Evolutionary conservation across 2,888 invertebrate species (phyloP), one percentile per base, ranked within the genome.

Genomic region (Drosophila kambysellisi): DNA sequence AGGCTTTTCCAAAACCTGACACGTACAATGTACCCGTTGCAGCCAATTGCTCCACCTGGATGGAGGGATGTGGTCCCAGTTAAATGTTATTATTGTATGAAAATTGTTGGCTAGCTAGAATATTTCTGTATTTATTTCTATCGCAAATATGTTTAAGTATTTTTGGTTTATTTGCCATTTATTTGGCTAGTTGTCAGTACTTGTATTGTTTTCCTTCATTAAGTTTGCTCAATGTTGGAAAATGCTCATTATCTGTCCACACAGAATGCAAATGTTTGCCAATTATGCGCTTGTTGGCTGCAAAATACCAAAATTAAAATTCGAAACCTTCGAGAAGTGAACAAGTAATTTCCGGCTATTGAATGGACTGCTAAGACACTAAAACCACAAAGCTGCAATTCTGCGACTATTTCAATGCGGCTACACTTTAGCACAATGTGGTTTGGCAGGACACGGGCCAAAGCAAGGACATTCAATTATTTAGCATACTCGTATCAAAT

Each of bases 401-500:
- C 35, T 25, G 46, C 15, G 46, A 46, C 20, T 25, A 25, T 46
- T 56, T 39, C 58, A 66, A 35, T 37, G 53, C 54, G 48, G 53
- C 32, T 63, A 48, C 56, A 70, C 32, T 50, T 58, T 57, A 54
- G 50, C 46, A 64, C 59, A 61, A 48, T 72, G 72, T 60, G 32
- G 62, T 41, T 41, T 58, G 41, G 30, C 66, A 75, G 66, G 59
- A 67, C 41, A 61, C 32, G 43, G 60, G 39, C 25, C 57, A 61
- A 66, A 37, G 59, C 32, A 70, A 71, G 66, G 60, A 70, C 75
- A 71, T 78, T 85, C 73, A 85, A 81, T 85, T 88, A 77, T 76
- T 69, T 69, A 67, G 66, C 53, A 46, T 29, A 60, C 70, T 63
- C 61, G 35, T 53, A 57, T 53, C 30, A 46, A 46, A 46, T 46